Conservation (phyloP, 1,140 invertebrate species). For the Drosophila rufa region DNA sequence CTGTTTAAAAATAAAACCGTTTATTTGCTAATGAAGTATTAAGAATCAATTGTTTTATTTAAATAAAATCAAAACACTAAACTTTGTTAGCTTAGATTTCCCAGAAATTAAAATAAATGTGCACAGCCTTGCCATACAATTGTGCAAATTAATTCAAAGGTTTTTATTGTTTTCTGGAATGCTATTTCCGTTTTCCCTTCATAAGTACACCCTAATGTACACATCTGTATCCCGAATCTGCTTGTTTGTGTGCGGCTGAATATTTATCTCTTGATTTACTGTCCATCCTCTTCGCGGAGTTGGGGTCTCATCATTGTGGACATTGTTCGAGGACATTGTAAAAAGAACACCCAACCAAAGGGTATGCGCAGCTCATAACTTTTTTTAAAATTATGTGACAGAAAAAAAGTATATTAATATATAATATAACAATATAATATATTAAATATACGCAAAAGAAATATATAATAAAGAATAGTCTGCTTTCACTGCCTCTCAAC, state of each 20-base stretch:
- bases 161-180: not conserved
- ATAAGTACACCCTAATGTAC: conserved; percentile 12
- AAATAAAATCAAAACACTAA: no score
- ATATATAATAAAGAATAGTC: conserved; percentile 5
- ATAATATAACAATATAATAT: not conserved
- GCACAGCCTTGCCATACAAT: no score
- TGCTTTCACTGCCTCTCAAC: no score
- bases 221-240: conserved; percentile 15
- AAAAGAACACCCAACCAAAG: not conserved
- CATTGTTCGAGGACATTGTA: conserved; percentile 31
- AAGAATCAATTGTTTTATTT: not conserved
- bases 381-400: not conserved
- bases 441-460: not conserved
- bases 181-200: not conserved
- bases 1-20: not conserved
- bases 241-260: conserved; percentile 23
- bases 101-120: no score
- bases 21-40: not conserved
- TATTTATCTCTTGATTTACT: conserved; percentile 82
- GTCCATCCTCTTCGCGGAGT: conserved; percentile 24
- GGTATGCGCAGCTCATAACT: conserved; percentile 5
- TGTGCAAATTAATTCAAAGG: not conserved
- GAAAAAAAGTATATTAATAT: not conserved
- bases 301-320: conserved; percentile 53
- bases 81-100: no score